Conservation (phyloP, 2,797 vertebrate genomes). For the Rhadinocentrus ornatus region DNA sequence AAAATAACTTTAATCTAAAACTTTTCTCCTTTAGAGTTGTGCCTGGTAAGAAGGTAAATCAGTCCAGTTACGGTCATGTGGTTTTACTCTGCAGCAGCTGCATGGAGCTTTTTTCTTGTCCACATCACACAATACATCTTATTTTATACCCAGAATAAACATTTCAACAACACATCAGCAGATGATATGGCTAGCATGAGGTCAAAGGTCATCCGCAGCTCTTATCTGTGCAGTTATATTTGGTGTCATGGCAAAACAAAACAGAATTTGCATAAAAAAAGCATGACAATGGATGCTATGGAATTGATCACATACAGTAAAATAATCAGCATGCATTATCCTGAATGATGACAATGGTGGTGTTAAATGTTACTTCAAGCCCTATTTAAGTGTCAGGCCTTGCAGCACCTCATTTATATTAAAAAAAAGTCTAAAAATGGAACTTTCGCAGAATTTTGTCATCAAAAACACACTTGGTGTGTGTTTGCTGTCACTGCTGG, state of each 20-base stretch:
- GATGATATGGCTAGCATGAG: constrained; percentile 69
- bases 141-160: constrained; percentile 11
- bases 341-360: constrained; percentile 62
- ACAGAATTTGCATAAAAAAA: constrained; percentile 69
- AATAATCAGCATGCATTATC: constrained; percentile 67
- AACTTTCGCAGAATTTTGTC: constrained; percentile 5
- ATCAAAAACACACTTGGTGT: not conserved
- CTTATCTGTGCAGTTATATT: constrained; percentile 56
- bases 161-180: constrained; percentile 35
- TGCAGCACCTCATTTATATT: constrained; percentile 35
- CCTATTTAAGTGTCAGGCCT: constrained; percentile 55
- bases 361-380: constrained; percentile 50
- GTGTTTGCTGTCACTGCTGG: constrained; percentile 35
- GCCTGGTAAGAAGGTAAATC: not conserved
- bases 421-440: constrained; percentile 27
- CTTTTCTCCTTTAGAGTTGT: not conserved
- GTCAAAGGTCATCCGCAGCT: constrained; percentile 66
- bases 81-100: too few relatives aligned
- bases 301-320: constrained; percentile 60
- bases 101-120: not conserved
- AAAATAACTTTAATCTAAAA: not conserved
- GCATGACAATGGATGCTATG: constrained; percentile 80
- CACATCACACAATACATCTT: not conserved
- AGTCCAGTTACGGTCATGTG: not conserved
- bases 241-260: constrained; percentile 69